These are phyloP conservation scores for Azorinus chamasolen DNA, from an alignment of 2,888 invertebrate genomes.

Conservation along the genomic window DNA sequence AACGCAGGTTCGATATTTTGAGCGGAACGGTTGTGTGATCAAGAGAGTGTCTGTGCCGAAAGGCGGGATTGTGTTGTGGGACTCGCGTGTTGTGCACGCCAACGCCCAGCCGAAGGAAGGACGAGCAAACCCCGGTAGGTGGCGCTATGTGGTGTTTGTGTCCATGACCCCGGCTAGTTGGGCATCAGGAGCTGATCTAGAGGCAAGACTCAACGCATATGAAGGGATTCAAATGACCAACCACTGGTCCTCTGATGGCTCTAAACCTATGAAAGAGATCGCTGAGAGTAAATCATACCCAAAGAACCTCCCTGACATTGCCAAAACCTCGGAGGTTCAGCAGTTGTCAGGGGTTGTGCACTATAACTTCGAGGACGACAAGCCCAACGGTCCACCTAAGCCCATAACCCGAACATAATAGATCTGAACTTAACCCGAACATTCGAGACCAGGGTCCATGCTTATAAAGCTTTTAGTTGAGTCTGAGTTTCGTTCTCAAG, in stretches of 20 bases:
- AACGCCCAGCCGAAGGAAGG: constrained; percentile 68
- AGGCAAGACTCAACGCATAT: constrained; percentile 64
- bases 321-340: too few relatives aligned
- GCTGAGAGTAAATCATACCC: neutral
- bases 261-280: neutral
- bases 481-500: too few relatives aligned
- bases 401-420: too few relatives aligned
- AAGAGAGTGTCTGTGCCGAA: constrained; percentile 72
- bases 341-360: too few relatives aligned
- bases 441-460: too few relatives aligned
- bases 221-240: constrained; percentile 60
- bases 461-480: too few relatives aligned
- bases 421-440: too few relatives aligned
- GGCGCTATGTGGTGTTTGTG: constrained; percentile 74
- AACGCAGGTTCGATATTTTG: constrained; percentile 59
- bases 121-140: constrained; percentile 65
- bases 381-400: too few relatives aligned
- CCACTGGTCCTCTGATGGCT: constrained; percentile 72
- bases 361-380: too few relatives aligned
- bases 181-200: constrained; percentile 69
- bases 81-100: constrained; percentile 76
- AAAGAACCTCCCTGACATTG: too few relatives aligned
- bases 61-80: constrained; percentile 80
- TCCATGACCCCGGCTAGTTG: constrained; percentile 78
- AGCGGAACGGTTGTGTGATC: constrained; percentile 55